These are phyloP conservation scores for Syngnathus typhle DNA, from an alignment of 2,113 vertebrate genomes.

Conservation along the genomic window DNA sequence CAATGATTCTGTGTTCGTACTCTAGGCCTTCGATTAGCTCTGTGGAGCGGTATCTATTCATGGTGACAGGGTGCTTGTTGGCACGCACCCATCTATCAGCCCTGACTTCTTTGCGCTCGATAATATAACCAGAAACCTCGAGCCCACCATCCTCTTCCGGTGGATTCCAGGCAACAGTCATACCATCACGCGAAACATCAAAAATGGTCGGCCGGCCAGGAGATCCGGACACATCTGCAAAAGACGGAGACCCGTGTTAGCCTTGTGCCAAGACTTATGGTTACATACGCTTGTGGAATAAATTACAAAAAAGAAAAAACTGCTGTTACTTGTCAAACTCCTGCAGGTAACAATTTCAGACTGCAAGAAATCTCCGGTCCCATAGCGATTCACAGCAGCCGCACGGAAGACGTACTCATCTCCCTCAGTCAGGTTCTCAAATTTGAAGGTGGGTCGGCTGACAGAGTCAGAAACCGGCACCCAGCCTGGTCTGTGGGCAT, in stretches of 20 bases:
- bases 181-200: slow-evolving; percentile 91
- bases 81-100: slow-evolving; percentile 92
- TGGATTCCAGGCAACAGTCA: slow-evolving; percentile 93
- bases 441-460: slow-evolving; percentile 86
- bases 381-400: slow-evolving; percentile 90
- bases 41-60: slow-evolving; percentile 95
- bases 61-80: slow-evolving; percentile 95
- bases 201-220: slow-evolving; percentile 87
- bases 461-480: slow-evolving; percentile 89
- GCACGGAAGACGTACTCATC: slow-evolving; percentile 95
- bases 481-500: slow-evolving; percentile 96
- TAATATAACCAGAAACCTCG: slow-evolving; percentile 89
- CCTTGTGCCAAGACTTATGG: background rate
- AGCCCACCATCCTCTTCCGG: slow-evolving; percentile 94
- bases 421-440: slow-evolving; percentile 85
- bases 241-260: slow-evolving; percentile 18
- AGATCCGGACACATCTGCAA: slow-evolving; percentile 83
- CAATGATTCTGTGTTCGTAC: slow-evolving; percentile 93
- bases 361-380: slow-evolving; percentile 91
- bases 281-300: background rate
- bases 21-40: slow-evolving; percentile 93
- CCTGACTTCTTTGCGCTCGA: slow-evolving; percentile 95
- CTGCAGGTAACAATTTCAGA: slow-evolving; percentile 88
- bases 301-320: background rate
- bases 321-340: slow-evolving; percentile 85